phyloP scores from a whole-genome alignment of 64 coral and sea anemone genomes.

The Dendrophyllia cribrosa region DNA sequence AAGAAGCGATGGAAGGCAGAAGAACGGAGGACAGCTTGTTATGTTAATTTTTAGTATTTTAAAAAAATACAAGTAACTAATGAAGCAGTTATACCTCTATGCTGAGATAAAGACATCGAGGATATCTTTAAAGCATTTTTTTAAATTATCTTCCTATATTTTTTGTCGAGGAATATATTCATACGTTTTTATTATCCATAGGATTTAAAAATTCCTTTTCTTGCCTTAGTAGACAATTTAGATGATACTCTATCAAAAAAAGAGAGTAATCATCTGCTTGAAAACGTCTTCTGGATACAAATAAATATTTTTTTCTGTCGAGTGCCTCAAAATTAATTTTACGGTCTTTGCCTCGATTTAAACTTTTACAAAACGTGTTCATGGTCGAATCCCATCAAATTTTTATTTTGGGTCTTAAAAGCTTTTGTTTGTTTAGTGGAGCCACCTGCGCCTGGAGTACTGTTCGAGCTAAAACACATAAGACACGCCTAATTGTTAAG shows the following conservation, averaged over 20 bases:
- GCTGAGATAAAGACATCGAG: background rate
- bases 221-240: too few species aligned
- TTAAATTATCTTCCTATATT: background rate
- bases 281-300: too few species aligned
- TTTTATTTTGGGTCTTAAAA: background rate
- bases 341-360: background rate
- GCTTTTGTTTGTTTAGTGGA: background rate
- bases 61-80: background rate
- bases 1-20: background rate
- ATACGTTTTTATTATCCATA: too few species aligned
- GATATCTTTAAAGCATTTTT: background rate
- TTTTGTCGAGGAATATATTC: background rate
- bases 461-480: background rate
- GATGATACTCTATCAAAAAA: too few species aligned
- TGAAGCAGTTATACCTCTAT: background rate
- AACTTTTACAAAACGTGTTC: constrained; percentile 42
- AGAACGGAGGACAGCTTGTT: background rate
- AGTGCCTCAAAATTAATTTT: too few species aligned
- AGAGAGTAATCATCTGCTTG: too few species aligned
- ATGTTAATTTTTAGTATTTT: background rate
- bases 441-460: background rate
- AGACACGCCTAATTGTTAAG: background rate
- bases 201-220: too few species aligned
- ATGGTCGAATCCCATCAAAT: constrained; percentile 8
- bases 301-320: too few species aligned